phyloP scores from a whole-genome alignment of 2,113 vertebrate species.

The Leptosomus discolor region DNA sequence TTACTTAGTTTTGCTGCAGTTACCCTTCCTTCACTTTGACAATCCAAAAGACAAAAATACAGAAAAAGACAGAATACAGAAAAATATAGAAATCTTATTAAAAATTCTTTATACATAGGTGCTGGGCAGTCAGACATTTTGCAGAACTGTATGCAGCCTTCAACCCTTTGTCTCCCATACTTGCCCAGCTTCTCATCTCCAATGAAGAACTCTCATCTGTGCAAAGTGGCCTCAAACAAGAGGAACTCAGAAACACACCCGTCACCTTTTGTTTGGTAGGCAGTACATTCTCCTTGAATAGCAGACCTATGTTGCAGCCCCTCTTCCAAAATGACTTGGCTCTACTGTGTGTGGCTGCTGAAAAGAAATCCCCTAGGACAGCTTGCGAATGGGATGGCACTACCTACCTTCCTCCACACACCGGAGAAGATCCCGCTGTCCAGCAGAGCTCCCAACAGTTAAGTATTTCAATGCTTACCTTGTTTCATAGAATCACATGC shows the following conservation, averaged over 20 bases:
- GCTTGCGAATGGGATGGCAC: not conserved
- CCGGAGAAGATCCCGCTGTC: not conserved
- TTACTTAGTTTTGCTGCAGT: not conserved
- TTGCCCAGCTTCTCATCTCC: not conserved
- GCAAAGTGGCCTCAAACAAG: not conserved
- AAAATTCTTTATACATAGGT: not conserved
- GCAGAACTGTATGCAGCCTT: not conserved
- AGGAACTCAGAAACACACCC: not conserved
- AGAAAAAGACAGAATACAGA: not conserved
- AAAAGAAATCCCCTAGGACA: not conserved
- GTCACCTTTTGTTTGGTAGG: not conserved
- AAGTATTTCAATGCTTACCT: not conserved
- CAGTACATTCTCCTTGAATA: not conserved
- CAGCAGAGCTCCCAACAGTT: not conserved
- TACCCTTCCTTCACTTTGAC: not conserved
- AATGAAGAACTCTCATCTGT: not conserved
- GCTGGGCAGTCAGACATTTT: not conserved
- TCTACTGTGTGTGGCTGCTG: not conserved
- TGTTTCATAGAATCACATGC: not conserved
- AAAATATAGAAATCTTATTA: not conserved
- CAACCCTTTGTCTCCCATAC: not conserved
- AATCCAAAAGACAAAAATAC: not conserved
- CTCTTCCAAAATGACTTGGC: not conserved
- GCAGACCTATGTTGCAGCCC: not conserved
- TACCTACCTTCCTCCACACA: not conserved